A percentile compares a stretch with the other conserved stretches of the same genome.
Evolutionary conservation across 1,140 invertebrate species (phyloP).

Genomic region (Rhagoletis pomonella): DNA sequence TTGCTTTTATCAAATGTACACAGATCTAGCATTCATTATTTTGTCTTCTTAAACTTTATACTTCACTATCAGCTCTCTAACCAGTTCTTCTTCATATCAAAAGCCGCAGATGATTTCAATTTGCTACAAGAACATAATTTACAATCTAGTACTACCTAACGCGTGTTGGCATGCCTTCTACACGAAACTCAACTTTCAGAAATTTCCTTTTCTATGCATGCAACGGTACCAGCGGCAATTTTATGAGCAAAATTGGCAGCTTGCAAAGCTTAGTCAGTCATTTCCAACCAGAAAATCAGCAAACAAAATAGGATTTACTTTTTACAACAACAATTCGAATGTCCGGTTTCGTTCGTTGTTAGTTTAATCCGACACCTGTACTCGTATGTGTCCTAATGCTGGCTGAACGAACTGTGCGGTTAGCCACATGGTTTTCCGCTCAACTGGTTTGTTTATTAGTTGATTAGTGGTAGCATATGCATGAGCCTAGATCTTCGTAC

Average conservation of each 20-base stretch:
- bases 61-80: background rate
- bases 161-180: no score
- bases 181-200: background rate
- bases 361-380: background rate
- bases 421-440: background rate
- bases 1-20: no score
- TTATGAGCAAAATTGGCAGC: slow-evolving; percentile 19
- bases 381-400: background rate
- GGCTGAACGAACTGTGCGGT: background rate
- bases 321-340: background rate
- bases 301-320: slow-evolving; percentile 23
- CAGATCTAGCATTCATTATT: no score
- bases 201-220: slow-evolving; percentile 17
- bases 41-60: no score
- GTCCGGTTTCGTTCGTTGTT: background rate
- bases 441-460: background rate
- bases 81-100: background rate
- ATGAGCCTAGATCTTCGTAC: background rate
- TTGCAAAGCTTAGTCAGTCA: slow-evolving; percentile 9
- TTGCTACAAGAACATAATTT: background rate
- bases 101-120: background rate
- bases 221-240: no score
- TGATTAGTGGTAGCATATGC: slow-evolving; percentile 2
- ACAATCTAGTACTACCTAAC: background rate
- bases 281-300: background rate